Base-by-base conservation (phyloP, 1,140 invertebrate species). In the Leguminivora glycinivorella region DNA sequence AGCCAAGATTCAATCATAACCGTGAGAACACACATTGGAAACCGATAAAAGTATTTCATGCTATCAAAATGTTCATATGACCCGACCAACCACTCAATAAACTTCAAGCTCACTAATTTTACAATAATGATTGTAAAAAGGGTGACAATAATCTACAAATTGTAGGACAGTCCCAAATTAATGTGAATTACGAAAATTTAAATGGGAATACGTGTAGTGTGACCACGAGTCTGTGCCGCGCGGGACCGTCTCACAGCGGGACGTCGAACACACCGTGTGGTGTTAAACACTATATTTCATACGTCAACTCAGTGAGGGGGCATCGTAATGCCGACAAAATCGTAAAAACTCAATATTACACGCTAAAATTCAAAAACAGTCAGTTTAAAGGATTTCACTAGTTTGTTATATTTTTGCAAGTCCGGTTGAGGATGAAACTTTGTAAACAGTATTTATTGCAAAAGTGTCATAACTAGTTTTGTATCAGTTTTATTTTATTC, bases 261-360 rank as follows among this genome's bases (percentile, higher is more conserved):
- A 78, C 72, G 73, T 71, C 29, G 9, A 17, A 90, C 88, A 90
- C 75, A 86, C 83, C 75, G 74, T 75, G 78, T 83, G 83, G 88
- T 88, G 88, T 89, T 90, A 90, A 88, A 89, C 83, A 83, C 86
- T 78, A 90, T 90, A 90, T 85, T 88, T 90, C 88, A 90, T 85
- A 80, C 74, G 72, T 78, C 58, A 74, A 81, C 83, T 80, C 84
- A 77, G 83, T 66, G 81, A 80, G 71, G 83, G 80, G 73, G 79
- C 80, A 85, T 87, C 70, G 70, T 69, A 73, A 72, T 73, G 70
- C 80, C 67, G 70, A 81, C 81, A 79, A 74, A 77, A 67, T 76
- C 81, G 70, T 82, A 84, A 84, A 83, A 78, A 73, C 74, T 80
- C 63, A 70, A 70, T 77, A 74, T 77, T 63, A 31, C 58, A 29